Conservation (phyloP, 2,888 invertebrate genomes). For the Cantharis rufa region DNA sequence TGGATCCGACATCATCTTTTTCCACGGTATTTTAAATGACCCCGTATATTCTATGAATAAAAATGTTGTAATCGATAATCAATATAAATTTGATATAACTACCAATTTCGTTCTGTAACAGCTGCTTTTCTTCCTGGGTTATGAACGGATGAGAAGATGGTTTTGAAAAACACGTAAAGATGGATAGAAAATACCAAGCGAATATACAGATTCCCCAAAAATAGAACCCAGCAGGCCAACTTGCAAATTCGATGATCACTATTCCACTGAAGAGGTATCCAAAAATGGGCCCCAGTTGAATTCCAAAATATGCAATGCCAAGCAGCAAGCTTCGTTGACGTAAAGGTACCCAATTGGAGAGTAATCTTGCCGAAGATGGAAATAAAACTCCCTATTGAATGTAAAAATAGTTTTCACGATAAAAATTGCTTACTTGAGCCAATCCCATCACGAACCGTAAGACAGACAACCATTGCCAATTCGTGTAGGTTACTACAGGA, state of each 20-base stretch:
- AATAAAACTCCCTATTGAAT: not conserved
- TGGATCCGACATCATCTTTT: not conserved
- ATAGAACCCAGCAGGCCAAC: constrained; percentile 4
- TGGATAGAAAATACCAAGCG: not conserved
- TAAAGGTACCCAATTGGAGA: not conserved
- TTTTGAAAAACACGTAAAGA: not conserved
- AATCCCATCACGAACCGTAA: constrained; percentile 5
- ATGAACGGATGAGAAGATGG: constrained; percentile 6
- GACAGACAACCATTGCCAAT: not conserved
- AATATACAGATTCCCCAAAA: not conserved
- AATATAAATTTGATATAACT: too few species aligned
- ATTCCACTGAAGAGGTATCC: constrained; percentile 2
- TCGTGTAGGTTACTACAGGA: not conserved
- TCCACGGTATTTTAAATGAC: constrained; percentile 1
- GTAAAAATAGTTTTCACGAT: not conserved
- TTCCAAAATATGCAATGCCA: not conserved
- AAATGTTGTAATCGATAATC: not conserved
- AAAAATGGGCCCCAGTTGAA: not conserved
- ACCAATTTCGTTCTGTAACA: not conserved
- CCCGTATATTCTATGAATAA: not conserved
- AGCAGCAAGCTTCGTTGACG: not conserved
- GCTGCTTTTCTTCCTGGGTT: not conserved
- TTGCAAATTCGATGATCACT: not conserved
- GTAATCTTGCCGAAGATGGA: not conserved
- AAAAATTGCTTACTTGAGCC: constrained; percentile 5